Base-by-base conservation (phyloP, 2,888 invertebrate genomes). In the Erebia palarica region DNA sequence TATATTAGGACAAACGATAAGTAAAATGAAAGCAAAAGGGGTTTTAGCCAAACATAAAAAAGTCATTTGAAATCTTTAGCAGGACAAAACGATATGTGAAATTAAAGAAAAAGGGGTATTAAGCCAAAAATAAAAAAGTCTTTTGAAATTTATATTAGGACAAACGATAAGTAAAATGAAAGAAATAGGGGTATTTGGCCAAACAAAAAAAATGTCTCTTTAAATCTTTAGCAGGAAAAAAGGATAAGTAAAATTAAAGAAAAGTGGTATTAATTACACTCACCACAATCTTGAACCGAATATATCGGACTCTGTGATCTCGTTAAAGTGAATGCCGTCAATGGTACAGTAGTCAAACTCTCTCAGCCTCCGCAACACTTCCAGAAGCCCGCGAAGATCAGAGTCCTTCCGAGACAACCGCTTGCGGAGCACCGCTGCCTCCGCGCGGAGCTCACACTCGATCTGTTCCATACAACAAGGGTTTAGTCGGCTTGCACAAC, bases 251-350 rank as follows among this genome's bases (percentile, higher is more conserved):
- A 55, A 59, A 14, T 36, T 8, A n/a, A 55, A 53, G 42, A 13
- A 36, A 36, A 21, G 57, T 2, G 16, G 13, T 7, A 44, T 27
- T 58, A 1, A 51, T 59, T 7, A 21, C 36, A 81, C 86, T 86
- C 76, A 91, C 92, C 87, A 85, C 14, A 85, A 79, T 11, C 80
- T 75, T 11, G 84, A 79, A 0, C 92, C 92, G 69, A 90, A 91
- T 77, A 93, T 92, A 70, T 93, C 91, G 0, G 87, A 86, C 75
- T 90, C 87, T 0, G 91, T 91, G 82, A 94, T 91, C 72, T 93
- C 94, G 76, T 87, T 91, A 83, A 95, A 95, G 78, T 89, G 90
- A 75, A 95, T 93, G 18, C 92, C 94, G 51, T 94, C 88, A 1
- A 94, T 85, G 70, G 90, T 87, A 91, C 94, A 93, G 82, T 82